Percentiles rank a stretch among this genome's conserved stretches.
phyloP scores from a whole-genome alignment of 2,888 invertebrate species.

The Operophtera brumata region DNA sequence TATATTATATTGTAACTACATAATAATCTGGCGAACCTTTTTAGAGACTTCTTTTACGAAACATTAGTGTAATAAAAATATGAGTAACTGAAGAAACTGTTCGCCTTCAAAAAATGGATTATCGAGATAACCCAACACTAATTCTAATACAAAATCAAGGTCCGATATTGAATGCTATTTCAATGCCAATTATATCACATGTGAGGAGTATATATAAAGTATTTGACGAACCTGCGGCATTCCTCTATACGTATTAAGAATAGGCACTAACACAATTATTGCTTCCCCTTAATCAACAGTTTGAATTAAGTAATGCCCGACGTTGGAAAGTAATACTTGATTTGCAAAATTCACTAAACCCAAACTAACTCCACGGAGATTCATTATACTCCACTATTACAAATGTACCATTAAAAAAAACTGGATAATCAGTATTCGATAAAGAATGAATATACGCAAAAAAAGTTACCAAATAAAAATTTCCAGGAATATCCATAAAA shows the following conservation, averaged over 20 bases:
- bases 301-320: slow-evolving; percentile 44
- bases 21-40: slow-evolving; percentile 6
- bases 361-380: too few species aligned
- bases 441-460: too few species aligned
- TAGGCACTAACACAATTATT: slow-evolving; percentile 54
- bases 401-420: too few species aligned
- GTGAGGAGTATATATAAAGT: slow-evolving; percentile 44
- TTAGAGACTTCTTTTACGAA: background rate
- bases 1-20: background rate
- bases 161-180: slow-evolving; percentile 1
- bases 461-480: too few species aligned
- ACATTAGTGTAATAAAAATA: background rate
- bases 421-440: too few species aligned
- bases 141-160: background rate
- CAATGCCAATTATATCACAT: slow-evolving; percentile 51
- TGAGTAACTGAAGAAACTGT: background rate
- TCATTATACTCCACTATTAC: too few species aligned
- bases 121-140: background rate
- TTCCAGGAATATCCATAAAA: too few species aligned
- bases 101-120: slow-evolving; percentile 4
- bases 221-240: slow-evolving; percentile 35
- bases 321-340: slow-evolving; percentile 37
- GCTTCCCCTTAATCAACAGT: slow-evolving; percentile 36
- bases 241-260: slow-evolving; percentile 38
- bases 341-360: background rate